Evolutionary conservation across 2,888 invertebrate genomes (phyloP), one percentile per base, ranked within the genome.

Genomic region (Drosophila maculinotata): DNA sequence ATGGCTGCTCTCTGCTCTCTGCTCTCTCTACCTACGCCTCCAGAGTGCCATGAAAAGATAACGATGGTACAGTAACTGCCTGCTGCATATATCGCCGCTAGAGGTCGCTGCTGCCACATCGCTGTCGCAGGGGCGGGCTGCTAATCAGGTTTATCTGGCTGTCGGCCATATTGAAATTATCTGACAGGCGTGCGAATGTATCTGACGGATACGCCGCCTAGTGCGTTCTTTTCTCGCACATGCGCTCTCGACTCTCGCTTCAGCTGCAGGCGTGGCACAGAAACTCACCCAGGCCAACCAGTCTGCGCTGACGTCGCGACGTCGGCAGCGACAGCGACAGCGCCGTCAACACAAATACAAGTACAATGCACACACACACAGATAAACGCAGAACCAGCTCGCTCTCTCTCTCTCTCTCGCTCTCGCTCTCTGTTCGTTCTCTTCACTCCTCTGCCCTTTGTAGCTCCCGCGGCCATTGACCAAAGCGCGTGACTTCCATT

Each of bases 121-220:
- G 79, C 74, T 56, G 35, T 1, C 30, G 57, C 23, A 33, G 6
- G 42, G 39, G 39, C 44, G 30, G 56, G 54, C 53, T 15, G 42
- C 44, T 38, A 64, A 52, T 30, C 42, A 30, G 25, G 47, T 63
- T 69, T 88, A 85, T 87, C 86, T 89, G 44, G 5, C 20, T n/a
- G 69, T 52, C 85, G 74, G 90, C 89, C 89, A 90, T 90, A 58
- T 83, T 90, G 82, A 47, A 87, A 82, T 90, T 90, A 89, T 90
- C 90, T 89, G 65, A 23, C 44, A 8, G 8, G 4, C 35, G 20
- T 4, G 2, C 4, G 25, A 58, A 38, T 57, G 66, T 74, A 81
- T 67, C 76, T 64, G 58, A 4, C 45, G 59, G 65, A 64, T 68
- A 79, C 68, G 54, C 69, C 58, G 23, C 36, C 3, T 31, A 36